Base-by-base conservation (phyloP, 2,888 invertebrate genomes). In the Neoascia interrupta region DNA sequence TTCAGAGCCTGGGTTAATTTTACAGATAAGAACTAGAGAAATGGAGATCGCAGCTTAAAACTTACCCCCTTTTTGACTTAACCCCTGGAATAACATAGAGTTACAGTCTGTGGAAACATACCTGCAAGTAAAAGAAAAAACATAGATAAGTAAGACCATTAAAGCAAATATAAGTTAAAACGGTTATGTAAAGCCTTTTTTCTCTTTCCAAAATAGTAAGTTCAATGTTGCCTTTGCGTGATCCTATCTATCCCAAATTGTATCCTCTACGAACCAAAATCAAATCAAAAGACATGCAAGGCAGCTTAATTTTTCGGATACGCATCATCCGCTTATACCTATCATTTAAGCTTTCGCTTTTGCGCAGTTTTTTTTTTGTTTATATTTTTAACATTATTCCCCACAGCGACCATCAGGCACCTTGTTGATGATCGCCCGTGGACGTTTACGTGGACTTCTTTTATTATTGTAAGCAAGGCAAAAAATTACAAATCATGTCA, bases 271-370 rank as follows among this genome's bases (percentile, higher is more conserved):
- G 13, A 6, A 15, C 5, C 13, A 23, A 18, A 72, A 72, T 76
- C 72, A 72, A 72, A 39, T 56, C 63, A 56, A 76, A 41, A n/a
- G n/a, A 76, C 76, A 72, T 64, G 72, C 72, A 76, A 72, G 58
- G 63, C 64, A 47, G 66, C 60, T 76, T 51, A 45, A 54, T 23
- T 21, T 23, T 31, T 68, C 61, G 45, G 47, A 61, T 61, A 72
- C 64, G 72, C 76, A 76, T 51, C 41, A 49, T 15, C 63, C 18
- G 26, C 72, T 76, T 76, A 76, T 64, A 76, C 72, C 72, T n/a
- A 76, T 61, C 56, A 64, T 47, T 39, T n/a, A 31, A 6, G 28
- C 51, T 76, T 76, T 76, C 76, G 72, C 76, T 76, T 76, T 76
- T 39, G 63, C 21, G 39, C 63, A 51, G 37, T 26, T n/a, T n/a